phyloP scores from a whole-genome alignment of 2,888 invertebrate genomes.

The Cantharis lateralis region DNA sequence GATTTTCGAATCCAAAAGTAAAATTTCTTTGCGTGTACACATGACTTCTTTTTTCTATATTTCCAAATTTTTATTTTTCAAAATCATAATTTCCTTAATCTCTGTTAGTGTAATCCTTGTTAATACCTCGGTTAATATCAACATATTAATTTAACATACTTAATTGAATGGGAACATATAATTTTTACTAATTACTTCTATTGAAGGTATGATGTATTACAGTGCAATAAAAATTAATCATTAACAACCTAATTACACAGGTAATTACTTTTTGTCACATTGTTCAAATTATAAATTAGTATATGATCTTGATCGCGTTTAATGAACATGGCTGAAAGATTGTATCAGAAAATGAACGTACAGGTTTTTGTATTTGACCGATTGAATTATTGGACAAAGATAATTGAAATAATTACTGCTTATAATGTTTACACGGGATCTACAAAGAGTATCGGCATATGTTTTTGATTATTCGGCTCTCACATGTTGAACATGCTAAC shows the following conservation, averaged over 20 bases:
- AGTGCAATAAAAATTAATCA: not conserved
- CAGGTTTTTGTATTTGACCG: slow-evolving; percentile 27
- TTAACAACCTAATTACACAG: not conserved
- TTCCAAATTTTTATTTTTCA: too few species aligned
- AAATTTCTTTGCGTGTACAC: too few species aligned
- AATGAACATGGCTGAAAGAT: slow-evolving; percentile 5
- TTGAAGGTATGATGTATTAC: not conserved
- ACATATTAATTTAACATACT: too few species aligned
- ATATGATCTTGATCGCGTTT: not conserved
- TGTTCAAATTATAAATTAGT: not conserved
- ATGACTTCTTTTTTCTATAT: too few species aligned
- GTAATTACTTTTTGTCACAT: not conserved
- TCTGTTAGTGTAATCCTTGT: too few species aligned
- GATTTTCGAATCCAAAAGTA: too few species aligned
- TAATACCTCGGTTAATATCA: too few species aligned
- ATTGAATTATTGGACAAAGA: slow-evolving; percentile 33
- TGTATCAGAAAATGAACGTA: slow-evolving; percentile 15
- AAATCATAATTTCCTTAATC: too few species aligned
- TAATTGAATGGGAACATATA: not conserved
- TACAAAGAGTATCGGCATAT: slow-evolving; percentile 28
- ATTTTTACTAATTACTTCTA: not conserved
- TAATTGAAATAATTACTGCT: slow-evolving; percentile 39
- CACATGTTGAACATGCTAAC: slow-evolving; percentile 44
- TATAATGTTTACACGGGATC: slow-evolving; percentile 36
- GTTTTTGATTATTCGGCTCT: slow-evolving; percentile 36